Percentiles rank a stretch among this genome's conserved stretches.
Evolutionary conservation across 2,797 vertebrate species (phyloP).

Genomic region (Lindbergichthys nudifrons): DNA sequence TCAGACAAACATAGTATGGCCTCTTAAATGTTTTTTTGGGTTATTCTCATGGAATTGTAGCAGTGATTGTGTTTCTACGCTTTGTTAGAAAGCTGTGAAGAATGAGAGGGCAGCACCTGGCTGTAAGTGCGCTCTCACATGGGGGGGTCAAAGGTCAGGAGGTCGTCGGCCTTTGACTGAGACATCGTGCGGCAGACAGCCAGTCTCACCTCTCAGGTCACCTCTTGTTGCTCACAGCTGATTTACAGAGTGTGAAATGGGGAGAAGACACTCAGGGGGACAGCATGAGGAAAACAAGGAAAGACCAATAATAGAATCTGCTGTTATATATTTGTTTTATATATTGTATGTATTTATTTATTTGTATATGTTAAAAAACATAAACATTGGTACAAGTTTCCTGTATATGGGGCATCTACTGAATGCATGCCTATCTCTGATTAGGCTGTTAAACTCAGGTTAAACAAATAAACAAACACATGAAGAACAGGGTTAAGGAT

Average conservation of each 20-base stretch:
- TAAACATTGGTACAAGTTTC: neutral
- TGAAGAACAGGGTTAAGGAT: too few relatives aligned
- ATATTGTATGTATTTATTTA: neutral
- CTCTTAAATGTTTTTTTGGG: neutral
- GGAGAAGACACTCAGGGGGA: neutral
- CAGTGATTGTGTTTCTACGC: neutral
- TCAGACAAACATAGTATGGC: too few relatives aligned
- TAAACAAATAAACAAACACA: too few relatives aligned
- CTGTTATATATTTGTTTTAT: neutral
- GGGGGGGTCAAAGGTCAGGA: slow-evolving; percentile 49
- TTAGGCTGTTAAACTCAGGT: neutral
- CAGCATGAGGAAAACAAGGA: too few relatives aligned
- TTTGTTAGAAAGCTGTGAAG: neutral
- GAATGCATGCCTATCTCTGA: neutral
- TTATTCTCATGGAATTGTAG: accelerated
- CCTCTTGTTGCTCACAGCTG: slow-evolving; percentile 17
- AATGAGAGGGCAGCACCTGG: neutral
- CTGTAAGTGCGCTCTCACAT: slow-evolving; percentile 21
- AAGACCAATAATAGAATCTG: neutral
- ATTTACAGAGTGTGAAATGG: slow-evolving; percentile 40
- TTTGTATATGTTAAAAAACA: neutral
- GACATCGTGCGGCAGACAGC: slow-evolving; percentile 44
- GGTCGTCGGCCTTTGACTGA: slow-evolving; percentile 43
- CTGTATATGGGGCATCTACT: too few relatives aligned
- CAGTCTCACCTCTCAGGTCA: slow-evolving; percentile 44